Evolutionary conservation across 2,888 invertebrate species (phyloP), one percentile per base, ranked within the genome.

Genomic region (Drosophila paranaensis): DNA sequence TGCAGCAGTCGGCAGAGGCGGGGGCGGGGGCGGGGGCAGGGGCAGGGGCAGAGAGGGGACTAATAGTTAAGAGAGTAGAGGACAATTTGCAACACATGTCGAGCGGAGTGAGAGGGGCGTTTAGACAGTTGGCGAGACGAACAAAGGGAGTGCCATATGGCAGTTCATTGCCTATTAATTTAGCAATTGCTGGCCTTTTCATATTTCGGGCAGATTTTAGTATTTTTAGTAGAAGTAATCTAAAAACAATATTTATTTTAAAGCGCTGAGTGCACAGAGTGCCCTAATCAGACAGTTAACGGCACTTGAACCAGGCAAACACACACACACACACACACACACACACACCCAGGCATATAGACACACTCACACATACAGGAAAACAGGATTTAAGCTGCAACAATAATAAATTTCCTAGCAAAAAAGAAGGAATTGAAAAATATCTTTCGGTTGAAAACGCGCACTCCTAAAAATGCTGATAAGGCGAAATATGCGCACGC

Each of bases 211-310:
- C 70, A 79, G 80, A 76, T 76, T 82, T 79, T 60, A 69, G 71
- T 72, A 67, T 82, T 87, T 88, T 88, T 72, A 71, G 54, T 71
- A 60, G 71, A 57, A 87, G 61, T 85, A 89, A 88, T 85, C 86
- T 82, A 89, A 88, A 67, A 79, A 90, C 69, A 91, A 91, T 91
- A 91, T 91, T 91, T 82, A 86, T 90, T 90, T 89, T 91, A 81
- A 81, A 81, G 81, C 75, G 79, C 37, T 69, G 76, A 70, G 86
- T 78, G 78, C 66, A 73, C 65, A 74, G 63, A 89, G 89, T 84
- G 89, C 83, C 82, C 88, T 89, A 89, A 86, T 86, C 86, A 86
- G 90, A 85, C 86, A 85, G 90, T 88, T 88, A 85, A 88, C 72
- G 64, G 79, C 77, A 82, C 82, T 82, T 81, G 80, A 80, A 46